A percentile compares a stretch with the other conserved stretches of the same genome.
phyloP scores from a whole-genome alignment of 1,140 invertebrate genomes.

The Bactericera cockerelli region DNA sequence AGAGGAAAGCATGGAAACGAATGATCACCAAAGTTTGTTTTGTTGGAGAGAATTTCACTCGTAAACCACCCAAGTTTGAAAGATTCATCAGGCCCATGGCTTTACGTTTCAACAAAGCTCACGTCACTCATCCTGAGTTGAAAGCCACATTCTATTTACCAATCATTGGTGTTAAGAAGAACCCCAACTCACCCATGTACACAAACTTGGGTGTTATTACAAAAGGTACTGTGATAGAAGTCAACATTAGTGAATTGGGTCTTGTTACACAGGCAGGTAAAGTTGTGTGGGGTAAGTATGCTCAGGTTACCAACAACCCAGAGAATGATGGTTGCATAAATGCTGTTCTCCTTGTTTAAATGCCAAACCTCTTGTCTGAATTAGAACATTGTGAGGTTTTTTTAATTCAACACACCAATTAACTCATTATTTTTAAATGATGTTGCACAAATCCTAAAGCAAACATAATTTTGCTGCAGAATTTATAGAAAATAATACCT shows the following conservation, averaged over 20 bases:
- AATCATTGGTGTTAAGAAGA: constrained; percentile 98
- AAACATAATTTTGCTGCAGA: no score
- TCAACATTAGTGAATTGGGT: constrained; percentile 97
- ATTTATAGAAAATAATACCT: no score
- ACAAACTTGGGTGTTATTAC: constrained; percentile 96
- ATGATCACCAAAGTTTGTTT: constrained; percentile 99
- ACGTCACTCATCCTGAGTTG: constrained; percentile 97
- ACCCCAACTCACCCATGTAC: constrained; percentile 94
- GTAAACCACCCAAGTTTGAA: constrained; percentile 99
- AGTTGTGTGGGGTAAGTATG: constrained; percentile 99
- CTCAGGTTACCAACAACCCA: constrained; percentile 98
- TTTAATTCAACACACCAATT: no score
- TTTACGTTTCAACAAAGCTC: constrained; percentile 86
- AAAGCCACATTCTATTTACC: constrained; percentile 98
- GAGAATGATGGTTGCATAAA: constrained; percentile 99
- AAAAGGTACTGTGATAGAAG: constrained; percentile 93
- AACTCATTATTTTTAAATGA: no score
- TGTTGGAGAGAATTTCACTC: constrained; percentile 95
- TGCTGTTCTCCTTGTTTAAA: constrained; percentile 89
- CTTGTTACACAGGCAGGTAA: constrained; percentile 97
- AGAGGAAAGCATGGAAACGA: constrained; percentile 94
- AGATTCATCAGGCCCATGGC: constrained; percentile 98
- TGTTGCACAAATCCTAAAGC: no score
- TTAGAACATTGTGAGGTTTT: no score
- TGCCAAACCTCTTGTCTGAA: no score